Evolutionary conservation across 53 echinoderm and acorn worm species (phyloP).

Genomic region (Hippasteria phrygiana): DNA sequence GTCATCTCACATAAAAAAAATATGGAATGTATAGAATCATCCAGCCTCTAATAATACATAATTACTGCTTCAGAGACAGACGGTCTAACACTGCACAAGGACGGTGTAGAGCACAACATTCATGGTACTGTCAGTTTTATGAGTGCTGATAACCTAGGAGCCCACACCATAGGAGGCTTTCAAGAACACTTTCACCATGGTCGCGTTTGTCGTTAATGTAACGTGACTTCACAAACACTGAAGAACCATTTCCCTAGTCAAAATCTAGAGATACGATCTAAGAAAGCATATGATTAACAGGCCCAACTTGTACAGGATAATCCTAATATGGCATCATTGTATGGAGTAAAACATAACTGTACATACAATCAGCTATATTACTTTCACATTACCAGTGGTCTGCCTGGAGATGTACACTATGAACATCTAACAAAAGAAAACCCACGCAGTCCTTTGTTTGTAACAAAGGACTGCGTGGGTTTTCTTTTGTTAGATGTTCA

Average conservation of each 20-base stretch:
- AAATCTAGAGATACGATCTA: slow-evolving; percentile 35
- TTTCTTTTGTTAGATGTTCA: no score
- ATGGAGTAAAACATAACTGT: slow-evolving; percentile 68
- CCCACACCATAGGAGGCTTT: slow-evolving; percentile 75
- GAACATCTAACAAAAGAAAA: no score
- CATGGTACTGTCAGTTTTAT: slow-evolving; percentile 68
- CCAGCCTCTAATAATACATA: slow-evolving; percentile 48
- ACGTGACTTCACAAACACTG: slow-evolving; percentile 38
- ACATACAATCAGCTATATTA: slow-evolving; percentile 58
- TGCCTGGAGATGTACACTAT: no score
- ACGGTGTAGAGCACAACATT: slow-evolving; percentile 54
- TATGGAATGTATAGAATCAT: slow-evolving; percentile 38
- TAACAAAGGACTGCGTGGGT: no score
- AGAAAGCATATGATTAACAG: slow-evolving; percentile 57
- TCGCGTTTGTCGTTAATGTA: slow-evolving; percentile 70
- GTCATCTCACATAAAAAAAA: slow-evolving; percentile 27
- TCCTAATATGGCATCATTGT: slow-evolving; percentile 42
- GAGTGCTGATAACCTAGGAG: slow-evolving; percentile 71
- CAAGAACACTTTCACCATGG: slow-evolving; percentile 48
- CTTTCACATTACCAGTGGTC: slow-evolving; percentile 61
- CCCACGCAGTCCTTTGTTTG: no score
- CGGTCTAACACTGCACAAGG: slow-evolving; percentile 20
- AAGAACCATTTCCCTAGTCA: slow-evolving; percentile 32
- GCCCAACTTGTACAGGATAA: slow-evolving; percentile 31
- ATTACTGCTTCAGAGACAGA: slow-evolving; percentile 60